These are phyloP conservation scores for Eupithecia tripunctaria DNA, from an alignment of 2,888 invertebrate species.

Conservation along the genomic window DNA sequence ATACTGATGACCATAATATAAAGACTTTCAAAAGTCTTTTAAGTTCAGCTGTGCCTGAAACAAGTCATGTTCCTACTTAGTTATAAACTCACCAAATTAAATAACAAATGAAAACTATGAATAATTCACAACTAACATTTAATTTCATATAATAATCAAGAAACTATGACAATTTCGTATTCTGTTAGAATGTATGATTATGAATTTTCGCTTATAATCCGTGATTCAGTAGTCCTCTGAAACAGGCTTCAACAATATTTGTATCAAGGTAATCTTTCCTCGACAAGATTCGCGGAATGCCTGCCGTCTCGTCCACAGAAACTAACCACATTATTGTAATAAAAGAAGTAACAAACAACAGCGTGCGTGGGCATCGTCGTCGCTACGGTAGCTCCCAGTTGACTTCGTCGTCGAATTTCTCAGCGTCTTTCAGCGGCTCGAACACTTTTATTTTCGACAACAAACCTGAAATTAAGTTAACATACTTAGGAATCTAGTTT, in stretches of 20 bases:
- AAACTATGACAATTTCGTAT: not conserved
- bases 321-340: not conserved
- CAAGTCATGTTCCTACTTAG: not conserved
- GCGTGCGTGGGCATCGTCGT: not conserved
- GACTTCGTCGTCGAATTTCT: slow-evolving; percentile 86
- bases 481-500: not conserved
- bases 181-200: not conserved
- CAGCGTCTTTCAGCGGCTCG: slow-evolving; percentile 78
- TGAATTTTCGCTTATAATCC: not conserved
- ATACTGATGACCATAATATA: not conserved
- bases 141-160: not conserved
- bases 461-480: slow-evolving; percentile 66
- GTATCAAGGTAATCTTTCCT: not conserved
- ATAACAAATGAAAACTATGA: not conserved
- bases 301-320: not conserved
- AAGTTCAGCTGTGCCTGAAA: not conserved
- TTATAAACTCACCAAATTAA: not conserved
- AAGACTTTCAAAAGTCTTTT: not conserved
- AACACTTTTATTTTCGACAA: slow-evolving; percentile 74
- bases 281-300: not conserved
- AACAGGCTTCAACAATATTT: not conserved
- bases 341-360: slow-evolving; percentile 10
- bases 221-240: not conserved
- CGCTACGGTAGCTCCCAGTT: slow-evolving; percentile 86
- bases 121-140: not conserved